These are phyloP conservation scores for Drosophila nebulosa DNA, from an alignment of 1,140 invertebrate genomes.

Conservation along the genomic window DNA sequence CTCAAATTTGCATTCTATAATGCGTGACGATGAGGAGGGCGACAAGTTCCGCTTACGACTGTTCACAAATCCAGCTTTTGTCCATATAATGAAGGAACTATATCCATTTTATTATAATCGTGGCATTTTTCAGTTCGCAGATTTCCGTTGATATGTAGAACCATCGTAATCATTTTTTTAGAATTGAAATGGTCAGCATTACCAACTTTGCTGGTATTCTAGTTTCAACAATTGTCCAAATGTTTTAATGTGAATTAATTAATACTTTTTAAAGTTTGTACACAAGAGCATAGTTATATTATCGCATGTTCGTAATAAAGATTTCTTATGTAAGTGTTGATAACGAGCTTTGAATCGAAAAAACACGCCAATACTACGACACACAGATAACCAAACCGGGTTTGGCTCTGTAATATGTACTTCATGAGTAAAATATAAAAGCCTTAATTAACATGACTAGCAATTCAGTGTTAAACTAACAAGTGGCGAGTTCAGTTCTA, in stretches of 20 bases:
- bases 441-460: neutral
- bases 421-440: neutral
- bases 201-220: no score
- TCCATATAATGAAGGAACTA: conserved; percentile 24
- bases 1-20: conserved; percentile 22
- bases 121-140: conserved; percentile 31
- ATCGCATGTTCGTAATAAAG: neutral
- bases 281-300: no score
- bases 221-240: no score
- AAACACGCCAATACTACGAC: neutral
- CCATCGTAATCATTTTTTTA: no score
- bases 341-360: neutral
- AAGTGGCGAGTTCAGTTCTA: neutral
- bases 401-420: neutral
- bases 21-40: conserved; percentile 30
- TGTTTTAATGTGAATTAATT: no score
- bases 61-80: conserved; percentile 27
- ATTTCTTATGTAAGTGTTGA: neutral
- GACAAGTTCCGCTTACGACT: conserved; percentile 25
- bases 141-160: conserved; percentile 23
- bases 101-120: conserved; percentile 47
- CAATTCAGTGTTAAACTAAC: neutral
- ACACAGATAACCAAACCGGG: neutral
- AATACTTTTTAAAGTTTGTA: no score
- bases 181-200: no score